These are phyloP conservation scores for Dolichotis patagonum DNA, from an alignment of 2,113 vertebrate genomes.

Conservation along the genomic window DNA sequence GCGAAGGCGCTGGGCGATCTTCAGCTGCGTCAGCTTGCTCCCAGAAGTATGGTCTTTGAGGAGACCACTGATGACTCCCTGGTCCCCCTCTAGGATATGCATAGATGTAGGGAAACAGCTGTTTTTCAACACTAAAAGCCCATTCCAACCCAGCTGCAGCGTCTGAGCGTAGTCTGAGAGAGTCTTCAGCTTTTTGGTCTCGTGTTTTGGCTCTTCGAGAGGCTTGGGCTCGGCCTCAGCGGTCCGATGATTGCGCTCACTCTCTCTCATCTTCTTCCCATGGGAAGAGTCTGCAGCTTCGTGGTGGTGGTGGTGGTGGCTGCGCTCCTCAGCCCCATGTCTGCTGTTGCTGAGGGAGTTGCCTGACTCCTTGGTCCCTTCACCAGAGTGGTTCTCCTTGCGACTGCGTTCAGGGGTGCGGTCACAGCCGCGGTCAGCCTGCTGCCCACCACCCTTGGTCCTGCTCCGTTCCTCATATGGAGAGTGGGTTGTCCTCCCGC, in stretches of 20 bases:
- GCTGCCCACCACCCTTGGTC: conserved; percentile 87
- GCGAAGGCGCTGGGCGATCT: conserved; percentile 98
- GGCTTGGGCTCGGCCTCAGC: conserved; percentile 86
- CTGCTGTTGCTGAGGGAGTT: conserved; percentile 90
- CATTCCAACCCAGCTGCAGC: conserved; percentile 94
- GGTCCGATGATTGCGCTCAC: conserved; percentile 91
- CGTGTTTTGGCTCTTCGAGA: conserved; percentile 86
- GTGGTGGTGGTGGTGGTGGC: conserved; percentile 82
- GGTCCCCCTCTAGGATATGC: conserved; percentile 95
- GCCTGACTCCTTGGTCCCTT: conserved; percentile 90
- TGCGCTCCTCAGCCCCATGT: conserved; percentile 86
- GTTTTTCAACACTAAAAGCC: conserved; percentile 97
- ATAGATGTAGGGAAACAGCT: conserved; percentile 98
- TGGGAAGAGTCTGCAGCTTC: conserved; percentile 85
- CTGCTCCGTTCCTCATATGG: conserved; percentile 89
- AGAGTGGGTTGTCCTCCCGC: conserved; percentile 85
- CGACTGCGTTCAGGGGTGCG: conserved; percentile 93
- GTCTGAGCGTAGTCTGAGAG: conserved; percentile 94
- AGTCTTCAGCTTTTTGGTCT: conserved; percentile 89
- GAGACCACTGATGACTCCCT: conserved; percentile 90
- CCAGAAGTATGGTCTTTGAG: conserved; percentile 91
- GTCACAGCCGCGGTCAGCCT: conserved; percentile 85
- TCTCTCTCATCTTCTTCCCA: conserved; percentile 87
- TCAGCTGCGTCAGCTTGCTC: conserved; percentile 93
- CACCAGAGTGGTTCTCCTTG: conserved; percentile 90